Conservation (phyloP, 2,888 invertebrate species). For the Hirtodrosophila histrioides region DNA sequence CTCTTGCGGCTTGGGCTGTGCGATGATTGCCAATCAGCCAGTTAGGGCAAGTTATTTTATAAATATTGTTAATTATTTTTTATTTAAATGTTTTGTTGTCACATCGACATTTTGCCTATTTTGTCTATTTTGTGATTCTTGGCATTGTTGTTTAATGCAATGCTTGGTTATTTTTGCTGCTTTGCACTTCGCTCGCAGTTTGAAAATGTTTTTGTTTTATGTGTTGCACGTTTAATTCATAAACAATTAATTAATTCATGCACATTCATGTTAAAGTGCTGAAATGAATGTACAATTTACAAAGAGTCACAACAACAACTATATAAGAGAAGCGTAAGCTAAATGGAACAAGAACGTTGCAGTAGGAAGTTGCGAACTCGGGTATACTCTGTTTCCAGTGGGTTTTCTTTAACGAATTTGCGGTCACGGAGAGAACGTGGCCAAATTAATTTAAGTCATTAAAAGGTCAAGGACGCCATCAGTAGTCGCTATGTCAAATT, state of each 20-base stretch:
- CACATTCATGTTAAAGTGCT: slow-evolving; percentile 75
- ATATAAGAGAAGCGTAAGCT: slow-evolving; percentile 8
- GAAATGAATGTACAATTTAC: slow-evolving; percentile 66
- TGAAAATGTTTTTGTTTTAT: slow-evolving; percentile 45
- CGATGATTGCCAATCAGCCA: neutral
- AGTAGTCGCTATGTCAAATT: no score
- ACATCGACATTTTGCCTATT: slow-evolving; percentile 59
- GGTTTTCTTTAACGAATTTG: no score
- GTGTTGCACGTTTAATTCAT: slow-evolving; percentile 79
- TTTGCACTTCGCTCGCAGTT: slow-evolving; percentile 61
- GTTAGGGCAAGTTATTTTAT: no score
- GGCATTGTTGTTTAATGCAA: slow-evolving; percentile 65
- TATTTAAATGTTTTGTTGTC: slow-evolving; percentile 59
- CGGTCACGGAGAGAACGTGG: no score
- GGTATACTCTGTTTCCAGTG: no score
- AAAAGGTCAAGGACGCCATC: no score
- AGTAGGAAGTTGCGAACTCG: no score
- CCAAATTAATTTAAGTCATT: no score
- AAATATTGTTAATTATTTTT: slow-evolving; percentile 12
- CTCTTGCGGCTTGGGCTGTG: no score
- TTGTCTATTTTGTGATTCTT: slow-evolving; percentile 68
- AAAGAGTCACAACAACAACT: slow-evolving; percentile 26
- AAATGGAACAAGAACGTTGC: slow-evolving; percentile 26
- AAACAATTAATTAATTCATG: slow-evolving; percentile 80
- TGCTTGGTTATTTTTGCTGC: slow-evolving; percentile 58